Conservation (phyloP, 2,888 invertebrate species). For the Trichacis sp. region DNA sequence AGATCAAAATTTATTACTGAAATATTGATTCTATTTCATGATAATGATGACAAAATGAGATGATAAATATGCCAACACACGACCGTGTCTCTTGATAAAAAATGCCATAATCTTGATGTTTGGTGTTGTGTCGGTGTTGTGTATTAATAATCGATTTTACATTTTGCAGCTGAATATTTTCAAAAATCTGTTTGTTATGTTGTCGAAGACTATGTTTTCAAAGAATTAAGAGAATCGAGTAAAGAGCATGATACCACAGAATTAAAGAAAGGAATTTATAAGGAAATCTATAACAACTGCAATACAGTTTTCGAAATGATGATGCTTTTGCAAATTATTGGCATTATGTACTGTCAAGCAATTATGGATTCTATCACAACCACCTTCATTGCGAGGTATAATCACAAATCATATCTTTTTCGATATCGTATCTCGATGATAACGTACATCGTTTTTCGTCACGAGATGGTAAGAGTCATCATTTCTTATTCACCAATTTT, state of each 20-base stretch:
- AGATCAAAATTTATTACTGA: neutral
- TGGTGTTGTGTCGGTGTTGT: conserved; percentile 5
- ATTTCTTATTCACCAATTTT: conserved; percentile 17
- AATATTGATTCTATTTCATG: neutral
- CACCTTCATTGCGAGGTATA: conserved; percentile 29
- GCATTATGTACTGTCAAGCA: neutral
- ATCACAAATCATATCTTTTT: conserved; percentile 35
- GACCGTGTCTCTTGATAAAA: conserved; percentile 11
- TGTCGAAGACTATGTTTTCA: neutral
- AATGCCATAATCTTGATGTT: neutral
- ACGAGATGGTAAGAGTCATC: conserved; percentile 31
- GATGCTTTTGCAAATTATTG: neutral
- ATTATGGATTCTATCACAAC: conserved; percentile 4
- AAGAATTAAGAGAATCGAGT: conserved; percentile 1
- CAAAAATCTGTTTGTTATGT: neutral
- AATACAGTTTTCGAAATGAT: neutral
- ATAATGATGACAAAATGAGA: conserved; percentile 2
- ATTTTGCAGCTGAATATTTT: conserved; percentile 3
- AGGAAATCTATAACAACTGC: neutral
- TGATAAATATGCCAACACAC: conserved; percentile 7
- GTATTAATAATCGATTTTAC: conserved; percentile 2
- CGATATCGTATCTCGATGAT: conserved; percentile 37
- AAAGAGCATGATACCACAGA: too few species aligned
- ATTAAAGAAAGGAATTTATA: too few species aligned
- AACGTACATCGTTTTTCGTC: conserved; percentile 40